Evolutionary conservation across 2,113 vertebrate genomes (phyloP).

Genomic region (Semicossyphus pulcher): DNA sequence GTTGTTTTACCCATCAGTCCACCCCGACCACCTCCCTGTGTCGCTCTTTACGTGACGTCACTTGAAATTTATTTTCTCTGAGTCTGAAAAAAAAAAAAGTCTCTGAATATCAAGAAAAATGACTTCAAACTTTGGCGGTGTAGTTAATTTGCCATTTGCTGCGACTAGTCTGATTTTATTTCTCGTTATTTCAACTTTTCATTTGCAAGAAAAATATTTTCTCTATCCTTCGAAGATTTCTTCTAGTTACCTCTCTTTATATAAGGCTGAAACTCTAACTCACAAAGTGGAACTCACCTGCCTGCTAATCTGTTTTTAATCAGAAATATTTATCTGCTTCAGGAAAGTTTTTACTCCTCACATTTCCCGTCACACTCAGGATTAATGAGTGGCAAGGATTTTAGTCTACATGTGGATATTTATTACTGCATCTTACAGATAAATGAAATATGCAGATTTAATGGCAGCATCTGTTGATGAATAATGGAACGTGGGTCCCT

Average conservation of each 20-base stretch:
- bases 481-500: constrained; percentile 37
- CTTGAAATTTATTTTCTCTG: too few relatives aligned
- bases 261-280: background rate
- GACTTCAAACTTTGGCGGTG: too few relatives aligned
- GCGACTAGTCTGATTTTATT: too few relatives aligned
- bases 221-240: background rate
- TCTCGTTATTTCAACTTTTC: background rate
- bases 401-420: constrained; percentile 40
- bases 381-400: constrained; percentile 28
- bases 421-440: constrained; percentile 22
- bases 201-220: background rate
- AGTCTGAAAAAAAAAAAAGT: too few relatives aligned
- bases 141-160: too few relatives aligned
- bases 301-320: background rate
- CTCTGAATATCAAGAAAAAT: too few relatives aligned
- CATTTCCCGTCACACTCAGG: background rate
- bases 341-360: background rate
- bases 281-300: background rate
- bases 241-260: background rate
- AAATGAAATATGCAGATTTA: constrained; percentile 57
- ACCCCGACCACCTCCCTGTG: too few relatives aligned
- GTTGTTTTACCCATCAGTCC: too few relatives aligned
- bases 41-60: too few relatives aligned
- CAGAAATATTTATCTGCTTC: background rate
- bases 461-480: constrained; percentile 29